Base-by-base conservation (phyloP, 2,888 invertebrate genomes). In the Patella caerulea region DNA sequence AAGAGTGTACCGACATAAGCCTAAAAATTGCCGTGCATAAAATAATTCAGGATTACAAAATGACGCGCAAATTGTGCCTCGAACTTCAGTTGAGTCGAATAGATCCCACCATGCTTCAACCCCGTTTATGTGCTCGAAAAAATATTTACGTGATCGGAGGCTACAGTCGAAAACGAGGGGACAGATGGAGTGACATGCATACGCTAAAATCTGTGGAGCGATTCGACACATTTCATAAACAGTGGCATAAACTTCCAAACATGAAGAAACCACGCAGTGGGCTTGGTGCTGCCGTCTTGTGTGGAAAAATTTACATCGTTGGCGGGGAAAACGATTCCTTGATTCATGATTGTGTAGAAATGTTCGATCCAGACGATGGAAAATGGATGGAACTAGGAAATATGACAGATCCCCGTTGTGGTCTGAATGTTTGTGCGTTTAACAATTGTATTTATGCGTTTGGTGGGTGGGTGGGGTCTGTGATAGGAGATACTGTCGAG, bases 391-490 rank as follows among this genome's bases (percentile, higher is more conserved):
- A 88, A 95, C 96, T 92, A 95, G 85, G 89, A 12, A 84, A 85
- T 29, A 83, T 91, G 86, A 88, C 83, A 7, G 80, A 85, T 15
- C 90, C 91, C 12, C 84, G 98, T 34, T 97, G 97, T 92, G 97
- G 97, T 91, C 96, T 97, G 90, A 97, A 97, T 2, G 92, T 97
- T 81, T 96, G 96, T 88, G 95, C 96, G 17, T 94, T 96, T 91
- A 95, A 96, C 85, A 96, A 96, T 53, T 94, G 94, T 87, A 92
- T 98, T 79, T 96, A 96, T 90, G 97, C 97, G 0, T 94, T 98
- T 86, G 97, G 98, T 71, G 98, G 98, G 4, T 97, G 97, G 97
- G 95, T 97, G 55, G 97, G 97, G 0, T 95, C 96, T 81, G 96
- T 97, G 90, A 96, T 97, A 90, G 97, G 96, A 2, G 95, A 95